phyloP scores from a whole-genome alignment of 2,888 invertebrate species.

The Ichneumon xanthorius region DNA sequence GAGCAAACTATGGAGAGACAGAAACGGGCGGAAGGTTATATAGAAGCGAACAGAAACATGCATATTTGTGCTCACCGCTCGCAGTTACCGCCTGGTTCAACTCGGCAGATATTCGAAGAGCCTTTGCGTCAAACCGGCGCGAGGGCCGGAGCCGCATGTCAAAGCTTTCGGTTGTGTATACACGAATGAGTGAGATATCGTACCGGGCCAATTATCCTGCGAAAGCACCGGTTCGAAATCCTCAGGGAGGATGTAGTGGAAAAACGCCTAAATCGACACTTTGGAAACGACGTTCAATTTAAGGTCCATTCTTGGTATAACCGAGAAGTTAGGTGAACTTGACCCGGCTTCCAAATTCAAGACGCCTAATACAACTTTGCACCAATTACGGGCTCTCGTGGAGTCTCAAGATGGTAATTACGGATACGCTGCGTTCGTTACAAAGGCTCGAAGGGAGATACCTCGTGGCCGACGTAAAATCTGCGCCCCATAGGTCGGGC shows the following conservation, averaged over 20 bases:
- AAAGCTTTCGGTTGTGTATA: not conserved
- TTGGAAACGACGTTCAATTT: not conserved
- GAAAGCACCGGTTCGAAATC: not conserved
- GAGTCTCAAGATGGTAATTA: constrained; percentile 36
- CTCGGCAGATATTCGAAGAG: constrained; percentile 2
- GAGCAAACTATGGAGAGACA: not conserved
- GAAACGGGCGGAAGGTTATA: not conserved
- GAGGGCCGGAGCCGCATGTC: not conserved
- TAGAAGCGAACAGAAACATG: constrained; percentile 4
- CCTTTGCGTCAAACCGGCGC: not conserved
- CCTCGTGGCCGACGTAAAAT: constrained; percentile 38
- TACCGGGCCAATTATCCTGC: not conserved
- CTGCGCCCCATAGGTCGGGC: not conserved
- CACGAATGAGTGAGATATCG: not conserved
- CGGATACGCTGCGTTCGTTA: constrained; percentile 24
- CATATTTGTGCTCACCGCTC: not conserved
- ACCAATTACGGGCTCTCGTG: constrained; percentile 37
- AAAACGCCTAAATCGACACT: not conserved
- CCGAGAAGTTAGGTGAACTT: constrained; percentile 27
- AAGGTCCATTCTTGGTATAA: not conserved
- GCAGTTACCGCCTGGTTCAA: not conserved
- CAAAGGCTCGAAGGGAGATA: constrained; percentile 24
- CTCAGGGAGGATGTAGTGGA: not conserved
- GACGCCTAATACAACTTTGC: constrained; percentile 33
- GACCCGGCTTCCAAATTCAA: constrained; percentile 42